Evolutionary conservation across 2,113 vertebrate genomes (phyloP), one percentile per base, ranked within the genome.

Genomic region (Cephalopholis sonnerati): DNA sequence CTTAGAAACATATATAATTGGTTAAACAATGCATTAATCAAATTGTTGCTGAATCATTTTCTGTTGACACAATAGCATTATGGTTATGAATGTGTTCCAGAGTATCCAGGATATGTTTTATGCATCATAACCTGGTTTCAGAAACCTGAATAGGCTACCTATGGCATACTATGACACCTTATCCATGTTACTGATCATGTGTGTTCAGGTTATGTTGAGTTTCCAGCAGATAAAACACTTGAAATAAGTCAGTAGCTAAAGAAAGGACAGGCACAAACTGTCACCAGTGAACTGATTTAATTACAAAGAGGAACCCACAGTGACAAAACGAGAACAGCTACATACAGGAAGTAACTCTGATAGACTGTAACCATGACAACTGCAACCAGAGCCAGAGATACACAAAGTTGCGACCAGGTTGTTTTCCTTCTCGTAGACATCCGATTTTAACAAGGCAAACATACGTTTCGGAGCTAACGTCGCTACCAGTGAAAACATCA

Each of bases 211-310:
- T 44, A 44, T 41, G 46, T 50, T 66, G 63, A 46, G 39, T 63
- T 63, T 13, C 4, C 61, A 24, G 36, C 32, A 63, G 20, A 63
- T n/a, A 24, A 53, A n/a, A 65, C 17, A 13, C 16, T 7, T 7
- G 17, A 46, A 25, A 46, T n/a, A 44, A n/a, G 24, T 61, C 41
- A 48, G 17, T 51, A 2, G 15, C 4, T 55, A 7, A 63, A 78
- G n/a, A 92, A 92, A 67, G 36, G 41, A 32, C 25, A 20, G n/a
- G 50, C 62, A 77, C 62, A 57, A 79, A 93, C 83, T 77, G 93
- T 88, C 93, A 96, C 86, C 90, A 94, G 95, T 95, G 95, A 97
- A 94, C 82, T 95, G 74, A 87, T 96, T 97, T 96, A 96, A 95
- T 96, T 88, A 95, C 95, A 94, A 95, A 95, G 93, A 94, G 71